Percentiles rank a stretch among this genome's conserved stretches.
These are phyloP conservation scores for Lymantria dispar DNA, from an alignment of 2,888 invertebrate species.

Conservation along the genomic window DNA sequence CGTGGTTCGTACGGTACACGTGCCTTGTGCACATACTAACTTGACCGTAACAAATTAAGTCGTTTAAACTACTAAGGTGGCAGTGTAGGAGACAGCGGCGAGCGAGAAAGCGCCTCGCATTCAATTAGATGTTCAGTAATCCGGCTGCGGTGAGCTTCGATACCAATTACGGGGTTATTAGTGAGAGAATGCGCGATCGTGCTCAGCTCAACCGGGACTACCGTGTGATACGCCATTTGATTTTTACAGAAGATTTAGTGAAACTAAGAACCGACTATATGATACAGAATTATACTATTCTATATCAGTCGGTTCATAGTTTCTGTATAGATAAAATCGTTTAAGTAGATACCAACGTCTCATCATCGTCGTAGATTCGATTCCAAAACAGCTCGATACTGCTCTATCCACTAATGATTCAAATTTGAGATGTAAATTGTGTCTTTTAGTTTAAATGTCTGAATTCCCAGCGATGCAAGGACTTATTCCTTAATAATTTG, in stretches of 20 bases:
- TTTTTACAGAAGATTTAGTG: constrained; percentile 26
- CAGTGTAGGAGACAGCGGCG: constrained; percentile 42
- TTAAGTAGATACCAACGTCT: no score
- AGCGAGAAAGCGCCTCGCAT: constrained; percentile 71
- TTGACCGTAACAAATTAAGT: constrained; percentile 75
- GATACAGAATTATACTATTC: no score
- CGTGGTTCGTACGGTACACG: constrained; percentile 44
- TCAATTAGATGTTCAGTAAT: constrained; percentile 82
- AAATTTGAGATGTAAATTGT: no score
- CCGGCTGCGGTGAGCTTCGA: constrained; percentile 80
- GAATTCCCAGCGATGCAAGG: no score
- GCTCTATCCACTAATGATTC: no score
- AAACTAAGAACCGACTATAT: no score
- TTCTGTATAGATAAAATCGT: no score
- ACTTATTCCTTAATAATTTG: no score
- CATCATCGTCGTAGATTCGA: no score
- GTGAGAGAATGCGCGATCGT: constrained; percentile 65
- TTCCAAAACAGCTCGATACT: no score
- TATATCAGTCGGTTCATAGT: no score
- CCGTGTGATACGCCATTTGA: constrained; percentile 37
- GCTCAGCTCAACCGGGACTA: constrained; percentile 50
- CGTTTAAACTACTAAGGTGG: constrained; percentile 46
- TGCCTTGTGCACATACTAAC: constrained; percentile 64
- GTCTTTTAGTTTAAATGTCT: no score
- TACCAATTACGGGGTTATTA: constrained; percentile 82